Conservation (phyloP, 2,888 invertebrate genomes). For the Eugnorisma glareosa region DNA sequence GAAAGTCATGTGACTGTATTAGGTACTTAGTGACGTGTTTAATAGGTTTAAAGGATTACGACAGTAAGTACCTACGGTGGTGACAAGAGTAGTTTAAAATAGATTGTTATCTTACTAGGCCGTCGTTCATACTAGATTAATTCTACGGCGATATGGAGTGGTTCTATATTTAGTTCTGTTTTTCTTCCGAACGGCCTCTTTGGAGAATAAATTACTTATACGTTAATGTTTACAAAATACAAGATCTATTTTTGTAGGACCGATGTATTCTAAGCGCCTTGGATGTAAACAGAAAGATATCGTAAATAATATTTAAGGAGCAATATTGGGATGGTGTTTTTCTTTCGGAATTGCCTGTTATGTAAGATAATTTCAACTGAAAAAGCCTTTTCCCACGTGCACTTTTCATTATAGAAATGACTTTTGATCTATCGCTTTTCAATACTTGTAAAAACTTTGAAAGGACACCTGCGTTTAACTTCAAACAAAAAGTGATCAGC, state of each 20-base stretch:
- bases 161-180: conserved; percentile 24
- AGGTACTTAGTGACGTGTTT: conserved; percentile 22
- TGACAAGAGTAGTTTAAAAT: conserved; percentile 39
- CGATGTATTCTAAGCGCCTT: conserved; percentile 36
- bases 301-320: conserved; percentile 45
- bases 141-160: conserved; percentile 1
- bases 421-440: conserved; percentile 4
- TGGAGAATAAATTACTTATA: conserved; percentile 35
- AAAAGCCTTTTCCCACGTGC: not conserved
- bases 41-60: conserved; percentile 45
- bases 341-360: not conserved
- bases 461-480: conserved; percentile 9
- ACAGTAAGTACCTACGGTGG: conserved; percentile 4
- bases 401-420: not conserved
- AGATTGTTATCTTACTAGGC: conserved; percentile 48
- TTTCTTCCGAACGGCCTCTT: conserved; percentile 7
- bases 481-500: conserved; percentile 16
- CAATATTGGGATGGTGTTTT: conserved; percentile 30
- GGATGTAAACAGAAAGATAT: conserved; percentile 57
- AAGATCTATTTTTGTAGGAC: conserved; percentile 54
- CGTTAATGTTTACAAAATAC: conserved; percentile 58
- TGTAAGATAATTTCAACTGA: conserved; percentile 4
- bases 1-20: conserved; percentile 19
- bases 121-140: conserved; percentile 8
- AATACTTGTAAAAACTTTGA: conserved; percentile 21